phyloP scores from a whole-genome alignment of 2,888 invertebrate species.

The Zhuqinia jingwanae region DNA sequence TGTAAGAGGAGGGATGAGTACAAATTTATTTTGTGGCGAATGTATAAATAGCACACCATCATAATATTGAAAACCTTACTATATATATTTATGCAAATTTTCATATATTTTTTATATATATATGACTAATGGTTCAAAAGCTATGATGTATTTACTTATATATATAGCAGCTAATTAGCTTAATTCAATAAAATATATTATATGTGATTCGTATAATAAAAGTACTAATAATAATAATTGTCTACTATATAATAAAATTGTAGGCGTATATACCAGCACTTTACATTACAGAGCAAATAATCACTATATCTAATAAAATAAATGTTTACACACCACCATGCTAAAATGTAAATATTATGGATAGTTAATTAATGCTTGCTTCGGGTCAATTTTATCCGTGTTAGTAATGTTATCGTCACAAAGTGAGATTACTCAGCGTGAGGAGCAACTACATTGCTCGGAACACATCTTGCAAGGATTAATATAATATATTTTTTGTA shows the following conservation, averaged over 20 bases:
- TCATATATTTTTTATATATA: neutral
- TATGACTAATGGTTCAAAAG: slow-evolving; percentile 4
- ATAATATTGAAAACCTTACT: slow-evolving; percentile 6
- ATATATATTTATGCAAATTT: neutral
- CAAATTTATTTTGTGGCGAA: slow-evolving; percentile 30
- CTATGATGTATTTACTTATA: too few species aligned
- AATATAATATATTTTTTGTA: slow-evolving; percentile 16
- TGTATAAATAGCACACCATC: slow-evolving; percentile 31
- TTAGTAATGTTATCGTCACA: slow-evolving; percentile 69
- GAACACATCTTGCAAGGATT: slow-evolving; percentile 24
- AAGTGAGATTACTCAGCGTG: slow-evolving; percentile 58
- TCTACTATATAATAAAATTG: neutral
- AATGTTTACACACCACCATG: slow-evolving; percentile 26
- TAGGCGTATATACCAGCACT: slow-evolving; percentile 33
- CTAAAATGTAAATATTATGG: slow-evolving; percentile 23
- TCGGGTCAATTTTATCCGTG: slow-evolving; percentile 70
- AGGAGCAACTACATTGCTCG: slow-evolving; percentile 47
- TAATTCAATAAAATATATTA: slow-evolving; percentile 29
- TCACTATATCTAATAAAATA: slow-evolving; percentile 18
- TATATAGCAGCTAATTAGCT: slow-evolving; percentile 49
- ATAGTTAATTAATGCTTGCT: slow-evolving; percentile 66
- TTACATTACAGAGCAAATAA: slow-evolving; percentile 22
- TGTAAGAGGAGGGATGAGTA: neutral
- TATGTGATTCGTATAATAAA: slow-evolving; percentile 21
- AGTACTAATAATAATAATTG: slow-evolving; percentile 6